phyloP scores from a whole-genome alignment of 2,888 invertebrate genomes.

The Carpatolechia fugitivella region DNA sequence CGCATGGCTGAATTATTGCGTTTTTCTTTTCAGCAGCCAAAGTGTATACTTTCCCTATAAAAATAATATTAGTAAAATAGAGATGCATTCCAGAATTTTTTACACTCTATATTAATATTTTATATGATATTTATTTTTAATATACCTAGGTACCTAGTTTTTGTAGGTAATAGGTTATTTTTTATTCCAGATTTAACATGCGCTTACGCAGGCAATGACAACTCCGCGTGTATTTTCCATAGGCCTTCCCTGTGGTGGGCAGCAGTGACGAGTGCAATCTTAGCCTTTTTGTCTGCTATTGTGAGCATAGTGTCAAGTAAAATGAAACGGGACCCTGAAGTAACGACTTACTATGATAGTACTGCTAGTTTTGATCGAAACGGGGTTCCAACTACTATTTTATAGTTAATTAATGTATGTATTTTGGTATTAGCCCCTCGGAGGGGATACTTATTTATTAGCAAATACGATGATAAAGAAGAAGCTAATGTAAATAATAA shows the following conservation, averaged over 20 bases:
- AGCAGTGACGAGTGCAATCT: conserved; percentile 39
- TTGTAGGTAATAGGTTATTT: too few relatives aligned
- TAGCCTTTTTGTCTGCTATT: conserved; percentile 39
- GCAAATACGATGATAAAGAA: too few relatives aligned
- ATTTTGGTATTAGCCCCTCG: background rate
- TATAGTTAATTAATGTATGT: background rate
- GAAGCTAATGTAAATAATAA: too few relatives aligned
- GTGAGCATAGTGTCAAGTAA: conserved; percentile 34
- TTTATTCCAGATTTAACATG: conserved; percentile 54
- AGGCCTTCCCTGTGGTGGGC: conserved; percentile 39
- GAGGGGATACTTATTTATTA: too few relatives aligned
- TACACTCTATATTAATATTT: too few relatives aligned
- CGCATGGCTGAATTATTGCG: too few relatives aligned
- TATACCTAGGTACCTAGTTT: too few relatives aligned
- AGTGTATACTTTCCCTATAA: too few relatives aligned
- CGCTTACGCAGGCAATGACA: conserved; percentile 35
- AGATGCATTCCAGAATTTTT: too few relatives aligned
- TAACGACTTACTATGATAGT: background rate
- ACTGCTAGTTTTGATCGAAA: background rate
- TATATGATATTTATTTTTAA: too few relatives aligned
- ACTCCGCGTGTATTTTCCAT: conserved; percentile 50
- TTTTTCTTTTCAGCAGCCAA: too few relatives aligned
- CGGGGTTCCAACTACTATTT: background rate
- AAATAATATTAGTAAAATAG: too few relatives aligned
- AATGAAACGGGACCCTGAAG: background rate